Evolutionary conservation across 2,113 vertebrate genomes (phyloP), one percentile per base, ranked within the genome.

Genomic region (Pycnonotus jocosus): DNA sequence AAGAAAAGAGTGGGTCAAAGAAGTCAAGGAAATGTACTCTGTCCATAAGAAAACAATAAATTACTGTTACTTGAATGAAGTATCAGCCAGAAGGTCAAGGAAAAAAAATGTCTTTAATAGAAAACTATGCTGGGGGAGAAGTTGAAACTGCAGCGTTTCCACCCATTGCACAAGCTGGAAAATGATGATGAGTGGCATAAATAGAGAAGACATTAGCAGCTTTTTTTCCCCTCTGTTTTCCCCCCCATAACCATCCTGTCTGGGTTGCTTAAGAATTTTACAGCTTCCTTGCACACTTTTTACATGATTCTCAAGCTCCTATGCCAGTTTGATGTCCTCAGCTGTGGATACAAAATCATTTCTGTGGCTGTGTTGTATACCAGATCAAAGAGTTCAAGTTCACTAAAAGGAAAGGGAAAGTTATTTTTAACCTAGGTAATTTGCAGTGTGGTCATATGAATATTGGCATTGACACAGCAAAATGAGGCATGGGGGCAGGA

Each of bases 371-470:
- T 22, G 12, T 31, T 90, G 65, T 54, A 47, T 3, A 53, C 6
- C 23, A 73, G 9, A 81, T 58, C 58, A 88, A 82, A 94, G 37
- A 86, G 27, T 61, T 40, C 50, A 69, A 44, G 12, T 4, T 15
- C 15, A 77, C 25, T 69, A 17, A 61, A 86, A 66, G 21, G 27
- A 64, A 94, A 56, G 28, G 40, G 37, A 44, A 93, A 57, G 38
- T 44, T 76, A 66, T 90, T 93, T 93, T 92, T 86, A 88, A 47
- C 16, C 14, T 42, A 50, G 20, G 60, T 70, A 5, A 88, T 65
- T 92, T 92, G 30, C 54, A 42, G 2, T 18, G 35, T 47, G 21
- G 19, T 80, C 53, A 33, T 81, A 24, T 3, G 7, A 86, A 53
- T n/a, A 35, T 3, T 23, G 33, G 45, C 62, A 30, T 0, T 77